Evolutionary conservation across 2,888 invertebrate species (phyloP).

Genomic region (Euzophera pinguis): DNA sequence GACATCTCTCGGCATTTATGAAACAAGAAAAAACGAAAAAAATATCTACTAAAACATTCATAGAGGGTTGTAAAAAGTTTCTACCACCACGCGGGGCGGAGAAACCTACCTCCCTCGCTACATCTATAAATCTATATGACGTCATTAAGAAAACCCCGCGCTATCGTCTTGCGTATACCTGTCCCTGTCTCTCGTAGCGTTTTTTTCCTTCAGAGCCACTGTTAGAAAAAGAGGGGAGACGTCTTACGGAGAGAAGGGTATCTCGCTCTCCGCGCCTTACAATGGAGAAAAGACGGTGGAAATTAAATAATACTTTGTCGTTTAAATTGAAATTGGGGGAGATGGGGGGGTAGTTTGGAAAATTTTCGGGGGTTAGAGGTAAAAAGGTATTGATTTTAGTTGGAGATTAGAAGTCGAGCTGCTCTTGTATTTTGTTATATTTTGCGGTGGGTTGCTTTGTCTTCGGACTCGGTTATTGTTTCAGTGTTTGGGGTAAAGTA

Average conservation of each 20-base stretch:
- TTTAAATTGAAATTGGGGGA: slow-evolving; percentile 70
- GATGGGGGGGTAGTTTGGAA: slow-evolving; percentile 56
- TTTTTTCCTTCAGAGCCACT: slow-evolving; percentile 29
- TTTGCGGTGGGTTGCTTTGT: slow-evolving; percentile 25
- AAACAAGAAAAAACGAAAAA: slow-evolving; percentile 23
- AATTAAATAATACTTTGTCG: slow-evolving; percentile 80
- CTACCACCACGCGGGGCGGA: slow-evolving; percentile 41
- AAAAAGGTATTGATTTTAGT: slow-evolving; percentile 78
- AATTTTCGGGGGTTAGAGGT: slow-evolving; percentile 68
- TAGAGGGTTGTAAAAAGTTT: slow-evolving; percentile 61
- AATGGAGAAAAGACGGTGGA: slow-evolving; percentile 76
- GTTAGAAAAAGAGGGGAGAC: slow-evolving; percentile 44
- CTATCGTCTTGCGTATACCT: slow-evolving; percentile 64
- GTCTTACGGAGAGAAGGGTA: slow-evolving; percentile 52
- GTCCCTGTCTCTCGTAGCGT: slow-evolving; percentile 46
- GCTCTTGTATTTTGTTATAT: slow-evolving; percentile 44
- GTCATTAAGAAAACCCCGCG: slow-evolving; percentile 74
- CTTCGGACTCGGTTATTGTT: not conserved
- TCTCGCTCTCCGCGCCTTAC: slow-evolving; percentile 63
- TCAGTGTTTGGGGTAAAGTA: no score
- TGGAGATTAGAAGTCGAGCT: slow-evolving; percentile 50
- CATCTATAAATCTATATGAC: slow-evolving; percentile 77
- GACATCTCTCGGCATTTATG: slow-evolving; percentile 12
- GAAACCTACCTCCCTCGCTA: slow-evolving; percentile 41
- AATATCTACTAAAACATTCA: slow-evolving; percentile 53